These are phyloP conservation scores for Diabrotica balteata DNA, from an alignment of 2,888 invertebrate species.

Conservation along the genomic window DNA sequence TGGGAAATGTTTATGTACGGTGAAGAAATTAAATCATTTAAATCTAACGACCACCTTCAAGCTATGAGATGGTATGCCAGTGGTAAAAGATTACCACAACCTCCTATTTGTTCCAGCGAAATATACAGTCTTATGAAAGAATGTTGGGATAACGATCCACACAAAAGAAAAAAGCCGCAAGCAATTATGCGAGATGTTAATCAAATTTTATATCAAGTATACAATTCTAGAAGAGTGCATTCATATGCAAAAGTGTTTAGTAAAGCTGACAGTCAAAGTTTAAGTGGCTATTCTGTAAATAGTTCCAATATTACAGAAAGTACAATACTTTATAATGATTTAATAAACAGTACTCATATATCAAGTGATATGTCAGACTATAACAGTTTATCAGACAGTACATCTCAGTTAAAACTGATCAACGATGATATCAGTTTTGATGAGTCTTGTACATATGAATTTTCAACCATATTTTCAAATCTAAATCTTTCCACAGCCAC, in stretches of 20 bases:
- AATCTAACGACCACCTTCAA: constrained; percentile 49
- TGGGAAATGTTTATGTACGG: constrained; percentile 93
- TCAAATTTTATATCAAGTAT: constrained; percentile 77
- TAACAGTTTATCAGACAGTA: constrained; percentile 41
- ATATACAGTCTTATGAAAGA: constrained; percentile 79
- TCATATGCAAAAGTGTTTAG: constrained; percentile 64
- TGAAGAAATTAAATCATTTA: constrained; percentile 51
- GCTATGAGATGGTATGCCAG: constrained; percentile 67
- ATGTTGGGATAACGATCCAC: constrained; percentile 81
- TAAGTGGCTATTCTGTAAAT: constrained; percentile 47
- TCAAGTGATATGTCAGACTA: constrained; percentile 46
- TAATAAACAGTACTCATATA: constrained; percentile 41
- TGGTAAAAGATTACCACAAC: constrained; percentile 73
- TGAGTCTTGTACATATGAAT: constrained; percentile 57
- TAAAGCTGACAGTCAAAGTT: constrained; percentile 36
- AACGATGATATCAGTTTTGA: constrained; percentile 39
- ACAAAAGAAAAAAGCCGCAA: constrained; percentile 78
- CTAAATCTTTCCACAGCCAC: constrained; percentile 56
- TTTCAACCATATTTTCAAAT: constrained; percentile 55
- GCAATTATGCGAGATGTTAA: constrained; percentile 86
- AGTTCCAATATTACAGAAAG: constrained; percentile 55
- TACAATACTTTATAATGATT: constrained; percentile 28
- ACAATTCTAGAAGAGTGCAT: constrained; percentile 68
- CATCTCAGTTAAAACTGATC: constrained; percentile 28
- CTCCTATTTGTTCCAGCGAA: constrained; percentile 74